These are phyloP conservation scores for Albula glossodonta DNA, from an alignment of 2,113 vertebrate species.

Conservation along the genomic window DNA sequence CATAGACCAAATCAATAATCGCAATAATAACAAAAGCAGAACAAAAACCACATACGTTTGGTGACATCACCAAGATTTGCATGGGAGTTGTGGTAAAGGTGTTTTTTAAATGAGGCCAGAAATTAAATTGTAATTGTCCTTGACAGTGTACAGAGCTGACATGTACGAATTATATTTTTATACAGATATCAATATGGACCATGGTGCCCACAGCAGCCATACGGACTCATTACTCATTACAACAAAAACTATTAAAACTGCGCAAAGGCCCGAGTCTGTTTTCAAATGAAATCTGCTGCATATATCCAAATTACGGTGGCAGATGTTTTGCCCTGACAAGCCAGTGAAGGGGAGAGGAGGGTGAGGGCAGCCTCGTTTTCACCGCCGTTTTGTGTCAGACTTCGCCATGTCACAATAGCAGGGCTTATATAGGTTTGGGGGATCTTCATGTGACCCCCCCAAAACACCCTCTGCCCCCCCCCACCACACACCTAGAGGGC, in stretches of 20 bases:
- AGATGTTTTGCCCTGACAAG: background rate
- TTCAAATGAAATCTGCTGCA: background rate
- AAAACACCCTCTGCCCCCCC: background rate
- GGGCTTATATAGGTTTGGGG: background rate
- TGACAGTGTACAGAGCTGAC: background rate
- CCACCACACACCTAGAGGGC: background rate
- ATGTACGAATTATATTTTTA: background rate
- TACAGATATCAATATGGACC: background rate
- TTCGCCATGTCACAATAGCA: background rate
- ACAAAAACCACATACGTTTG: background rate
- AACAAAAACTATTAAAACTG: background rate
- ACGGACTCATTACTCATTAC: background rate
- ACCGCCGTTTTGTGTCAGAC: background rate
- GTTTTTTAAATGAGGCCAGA: background rate
- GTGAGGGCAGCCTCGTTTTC: background rate
- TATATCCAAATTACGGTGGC: background rate
- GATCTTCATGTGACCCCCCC: background rate
- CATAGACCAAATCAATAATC: too few species aligned
- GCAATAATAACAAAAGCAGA: too few species aligned
- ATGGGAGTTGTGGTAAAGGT: background rate
- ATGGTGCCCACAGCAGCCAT: background rate
- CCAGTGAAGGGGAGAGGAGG: background rate
- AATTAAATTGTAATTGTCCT: background rate
- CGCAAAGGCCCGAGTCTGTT: background rate
- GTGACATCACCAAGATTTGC: background rate